Evolutionary conservation across 2,888 invertebrate species (phyloP).

Genomic region (Drosophila demipolita): DNA sequence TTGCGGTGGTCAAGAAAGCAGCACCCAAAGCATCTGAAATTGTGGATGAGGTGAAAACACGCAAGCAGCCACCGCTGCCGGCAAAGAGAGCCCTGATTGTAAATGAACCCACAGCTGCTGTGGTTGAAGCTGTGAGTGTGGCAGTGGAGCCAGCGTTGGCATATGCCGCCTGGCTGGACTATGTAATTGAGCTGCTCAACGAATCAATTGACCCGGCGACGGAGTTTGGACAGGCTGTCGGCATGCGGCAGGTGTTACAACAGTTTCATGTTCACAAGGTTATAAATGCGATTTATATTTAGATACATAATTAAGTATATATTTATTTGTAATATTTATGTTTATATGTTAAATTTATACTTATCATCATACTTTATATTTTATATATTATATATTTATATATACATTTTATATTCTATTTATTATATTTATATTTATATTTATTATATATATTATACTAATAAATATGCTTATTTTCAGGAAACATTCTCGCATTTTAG

Average conservation of each 20-base stretch:
- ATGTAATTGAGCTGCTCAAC: slow-evolving; percentile 91
- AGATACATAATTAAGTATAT: background rate
- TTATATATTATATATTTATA: background rate
- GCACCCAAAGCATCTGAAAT: slow-evolving; percentile 67
- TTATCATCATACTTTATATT: background rate
- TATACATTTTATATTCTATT: background rate
- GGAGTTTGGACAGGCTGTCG: background rate
- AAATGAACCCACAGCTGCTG: slow-evolving; percentile 38
- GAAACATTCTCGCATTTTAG: slow-evolving; percentile 90
- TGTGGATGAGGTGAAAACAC: slow-evolving; percentile 65
- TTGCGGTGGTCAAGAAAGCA: slow-evolving; percentile 72
- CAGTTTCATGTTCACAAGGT: slow-evolving; percentile 90
- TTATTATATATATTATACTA: background rate
- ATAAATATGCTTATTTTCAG: slow-evolving; percentile 79
- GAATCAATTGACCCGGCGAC: slow-evolving; percentile 87
- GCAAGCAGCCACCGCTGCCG: slow-evolving; percentile 69
- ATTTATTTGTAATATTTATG: background rate
- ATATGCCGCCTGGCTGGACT: slow-evolving; percentile 90
- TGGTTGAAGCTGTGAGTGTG: slow-evolving; percentile 25
- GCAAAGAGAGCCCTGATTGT: slow-evolving; percentile 74
- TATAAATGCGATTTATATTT: slow-evolving; percentile 38
- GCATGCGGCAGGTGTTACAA: slow-evolving; percentile 86
- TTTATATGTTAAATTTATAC: background rate
- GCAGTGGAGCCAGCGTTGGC: slow-evolving; percentile 72
- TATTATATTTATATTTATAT: background rate